A percentile compares a stretch with the other conserved stretches of the same genome.
Evolutionary conservation across 2,888 invertebrate species (phyloP).

Genomic region (Parapristionchus giblindavisi): DNA sequence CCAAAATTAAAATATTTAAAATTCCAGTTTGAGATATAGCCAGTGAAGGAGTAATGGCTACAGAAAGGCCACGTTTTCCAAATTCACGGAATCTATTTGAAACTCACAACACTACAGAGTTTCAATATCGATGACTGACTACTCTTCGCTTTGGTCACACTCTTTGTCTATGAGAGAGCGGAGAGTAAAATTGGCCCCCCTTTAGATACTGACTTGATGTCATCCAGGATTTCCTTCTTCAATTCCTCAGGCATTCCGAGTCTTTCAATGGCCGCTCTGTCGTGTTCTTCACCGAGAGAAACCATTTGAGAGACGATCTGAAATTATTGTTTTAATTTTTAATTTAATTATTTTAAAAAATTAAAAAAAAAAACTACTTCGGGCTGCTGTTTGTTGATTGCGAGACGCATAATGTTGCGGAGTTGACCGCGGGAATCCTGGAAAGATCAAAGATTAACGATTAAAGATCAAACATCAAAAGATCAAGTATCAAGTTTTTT

Average conservation of each 20-base stretch:
- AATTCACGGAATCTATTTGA: not conserved
- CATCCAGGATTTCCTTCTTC: conserved; percentile 50
- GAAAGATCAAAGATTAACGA: not conserved
- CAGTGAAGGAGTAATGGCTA: too few species aligned
- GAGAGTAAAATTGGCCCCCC: too few species aligned
- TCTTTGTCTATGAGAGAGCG: too few species aligned
- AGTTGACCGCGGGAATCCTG: conserved; percentile 62
- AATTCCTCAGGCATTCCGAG: conserved; percentile 53
- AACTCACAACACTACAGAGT: too few species aligned
- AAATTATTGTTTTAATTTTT: not conserved
- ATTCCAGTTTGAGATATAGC: not conserved
- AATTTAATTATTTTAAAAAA: not conserved
- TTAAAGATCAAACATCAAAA: not conserved
- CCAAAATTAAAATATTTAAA: not conserved
- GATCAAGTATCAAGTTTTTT: not conserved
- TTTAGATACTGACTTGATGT: conserved; percentile 47
- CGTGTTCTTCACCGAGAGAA: conserved; percentile 56
- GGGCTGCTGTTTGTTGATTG: conserved; percentile 51
- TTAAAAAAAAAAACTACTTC: conserved; percentile 40
- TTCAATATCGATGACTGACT: too few species aligned
- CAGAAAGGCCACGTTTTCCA: too few species aligned
- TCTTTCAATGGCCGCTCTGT: conserved; percentile 53
- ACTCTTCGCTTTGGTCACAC: too few species aligned
- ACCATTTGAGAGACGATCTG: conserved; percentile 53
- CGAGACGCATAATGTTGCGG: conserved; percentile 57